A percentile compares a stretch with the other conserved stretches of the same genome.
Evolutionary conservation across 2,888 invertebrate genomes (phyloP).

Genomic region (Seladonia tumulorum): DNA sequence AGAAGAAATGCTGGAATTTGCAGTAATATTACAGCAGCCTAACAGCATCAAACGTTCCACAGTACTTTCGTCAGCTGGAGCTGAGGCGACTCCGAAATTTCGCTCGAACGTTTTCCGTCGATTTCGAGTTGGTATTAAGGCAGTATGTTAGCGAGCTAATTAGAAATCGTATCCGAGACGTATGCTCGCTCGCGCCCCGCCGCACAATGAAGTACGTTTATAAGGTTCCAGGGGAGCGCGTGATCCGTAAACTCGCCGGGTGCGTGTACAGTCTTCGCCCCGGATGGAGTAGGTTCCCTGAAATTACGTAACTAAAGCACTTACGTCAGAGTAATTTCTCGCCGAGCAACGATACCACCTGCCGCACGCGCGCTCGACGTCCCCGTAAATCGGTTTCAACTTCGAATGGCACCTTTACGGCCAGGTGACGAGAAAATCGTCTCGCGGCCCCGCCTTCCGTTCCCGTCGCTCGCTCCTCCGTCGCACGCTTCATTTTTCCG

Average conservation of each 20-base stretch:
- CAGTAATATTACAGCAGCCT: too few species aligned
- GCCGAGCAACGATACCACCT: slow-evolving; percentile 57
- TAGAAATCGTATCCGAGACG: slow-evolving; percentile 16
- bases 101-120: neutral
- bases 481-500: neutral
- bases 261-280: slow-evolving; percentile 41
- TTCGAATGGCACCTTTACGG: slow-evolving; percentile 28
- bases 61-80: neutral
- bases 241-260: slow-evolving; percentile 49
- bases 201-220: slow-evolving; percentile 41
- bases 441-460: neutral
- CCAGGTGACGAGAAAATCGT: slow-evolving; percentile 16
- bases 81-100: neutral
- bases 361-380: slow-evolving; percentile 32
- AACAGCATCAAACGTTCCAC: neutral
- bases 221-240: slow-evolving; percentile 45
- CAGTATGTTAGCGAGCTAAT: slow-evolving; percentile 17
- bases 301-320: slow-evolving; percentile 66
- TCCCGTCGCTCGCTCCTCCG: neutral
- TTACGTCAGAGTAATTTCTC: slow-evolving; percentile 62
- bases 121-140: slow-evolving; percentile 1
- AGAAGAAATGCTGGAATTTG: neutral
- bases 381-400: slow-evolving; percentile 55
- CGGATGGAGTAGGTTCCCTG: slow-evolving; percentile 39
- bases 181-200: neutral